phyloP scores from a whole-genome alignment of 1,140 invertebrate species.

The Drosophila ananassae region DNA sequence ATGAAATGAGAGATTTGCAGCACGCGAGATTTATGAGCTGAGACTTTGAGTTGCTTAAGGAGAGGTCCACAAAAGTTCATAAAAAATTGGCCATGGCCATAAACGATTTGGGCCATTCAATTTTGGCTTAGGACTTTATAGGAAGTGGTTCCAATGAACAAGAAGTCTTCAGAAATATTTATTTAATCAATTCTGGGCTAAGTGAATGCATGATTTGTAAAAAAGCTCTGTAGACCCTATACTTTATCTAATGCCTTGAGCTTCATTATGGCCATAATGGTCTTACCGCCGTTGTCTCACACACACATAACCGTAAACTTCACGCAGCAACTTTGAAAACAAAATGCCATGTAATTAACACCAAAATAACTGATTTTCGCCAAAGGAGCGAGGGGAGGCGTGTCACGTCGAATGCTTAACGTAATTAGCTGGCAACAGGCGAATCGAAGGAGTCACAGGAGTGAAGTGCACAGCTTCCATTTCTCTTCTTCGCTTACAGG shows the following conservation, averaged over 20 bases:
- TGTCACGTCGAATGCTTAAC: conserved; percentile 75
- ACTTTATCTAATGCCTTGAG: background rate
- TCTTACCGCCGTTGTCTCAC: conserved; percentile 32
- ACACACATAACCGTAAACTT: conserved; percentile 51
- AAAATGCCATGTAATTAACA: conserved; percentile 70
- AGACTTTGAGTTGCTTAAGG: conserved; percentile 49
- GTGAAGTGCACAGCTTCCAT: conserved; percentile 15
- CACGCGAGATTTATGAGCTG: conserved; percentile 78
- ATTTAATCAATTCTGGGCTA: conserved; percentile 4
- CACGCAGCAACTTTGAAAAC: conserved; percentile 48
- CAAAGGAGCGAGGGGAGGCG: conserved; percentile 39
- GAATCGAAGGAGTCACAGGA: conserved; percentile 23
- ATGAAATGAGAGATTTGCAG: conserved; percentile 70
- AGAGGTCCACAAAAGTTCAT: conserved; percentile 30
- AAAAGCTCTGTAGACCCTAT: background rate
- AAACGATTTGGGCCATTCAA: conserved; percentile 23
- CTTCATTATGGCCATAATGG: background rate
- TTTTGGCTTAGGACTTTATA: conserved; percentile 8
- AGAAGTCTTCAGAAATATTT: background rate
- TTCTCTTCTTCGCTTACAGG: conserved; percentile 1
- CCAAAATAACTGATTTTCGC: conserved; percentile 65
- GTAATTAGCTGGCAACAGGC: conserved; percentile 65
- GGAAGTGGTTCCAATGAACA: conserved; percentile 6
- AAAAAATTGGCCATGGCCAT: conserved; percentile 43
- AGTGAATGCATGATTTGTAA: background rate